phyloP scores from a whole-genome alignment of 2,888 invertebrate genomes.

The Argynnis bischoffii region DNA sequence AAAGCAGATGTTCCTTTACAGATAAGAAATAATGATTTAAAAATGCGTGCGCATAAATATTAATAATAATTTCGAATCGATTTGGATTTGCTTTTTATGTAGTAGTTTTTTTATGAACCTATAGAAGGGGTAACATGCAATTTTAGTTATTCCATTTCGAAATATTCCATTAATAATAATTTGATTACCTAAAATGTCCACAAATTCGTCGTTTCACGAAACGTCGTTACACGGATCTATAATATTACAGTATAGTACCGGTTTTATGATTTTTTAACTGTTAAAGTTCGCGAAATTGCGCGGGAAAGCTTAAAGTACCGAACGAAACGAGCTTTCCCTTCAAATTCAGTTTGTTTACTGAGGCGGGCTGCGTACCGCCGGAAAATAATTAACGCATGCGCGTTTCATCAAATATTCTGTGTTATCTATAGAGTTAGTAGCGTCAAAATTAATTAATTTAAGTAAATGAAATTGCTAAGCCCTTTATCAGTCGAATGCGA shows the following conservation, averaged over 20 bases:
- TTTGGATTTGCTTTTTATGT: no score
- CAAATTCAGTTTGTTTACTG: constrained; percentile 33
- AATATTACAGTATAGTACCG: background rate
- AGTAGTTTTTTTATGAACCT: no score
- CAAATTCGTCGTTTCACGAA: constrained; percentile 4
- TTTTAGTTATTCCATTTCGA: background rate
- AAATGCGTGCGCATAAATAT: no score
- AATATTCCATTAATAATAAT: constrained; percentile 16
- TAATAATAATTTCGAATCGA: no score
- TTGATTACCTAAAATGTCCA: constrained; percentile 3
- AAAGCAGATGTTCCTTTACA: no score
- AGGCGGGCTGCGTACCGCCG: constrained; percentile 16
- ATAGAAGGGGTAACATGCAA: no score
- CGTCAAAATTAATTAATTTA: constrained; percentile 4
- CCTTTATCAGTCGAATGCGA: background rate
- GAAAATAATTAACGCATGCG: constrained; percentile 28
- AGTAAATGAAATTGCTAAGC: background rate
- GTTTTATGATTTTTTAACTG: constrained; percentile 19
- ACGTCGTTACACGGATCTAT: background rate
- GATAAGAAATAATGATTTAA: no score
- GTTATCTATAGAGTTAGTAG: constrained; percentile 10
- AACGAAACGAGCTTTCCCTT: constrained; percentile 19
- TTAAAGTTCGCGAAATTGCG: constrained; percentile 27
- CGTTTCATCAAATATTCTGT: constrained; percentile 50
- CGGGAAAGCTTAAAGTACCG: constrained; percentile 26